Base-by-base conservation (phyloP, 1,140 invertebrate genomes). In the Philotrypesis tridentata region DNA sequence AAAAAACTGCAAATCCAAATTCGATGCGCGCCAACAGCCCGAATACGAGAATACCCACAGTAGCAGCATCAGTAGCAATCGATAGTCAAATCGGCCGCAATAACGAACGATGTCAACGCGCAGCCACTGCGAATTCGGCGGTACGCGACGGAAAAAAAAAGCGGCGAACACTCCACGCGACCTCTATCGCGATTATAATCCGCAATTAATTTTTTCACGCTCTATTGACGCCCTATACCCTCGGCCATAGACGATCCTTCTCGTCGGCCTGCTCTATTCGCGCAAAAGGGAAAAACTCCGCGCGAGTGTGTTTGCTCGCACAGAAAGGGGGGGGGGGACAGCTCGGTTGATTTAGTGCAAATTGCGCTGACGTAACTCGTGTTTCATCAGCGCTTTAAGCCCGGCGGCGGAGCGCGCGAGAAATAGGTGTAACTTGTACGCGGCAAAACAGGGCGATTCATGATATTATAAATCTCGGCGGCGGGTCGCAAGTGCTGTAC, bases 261-360 rank as follows among this genome's bases (percentile, higher is more conserved):
- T 73, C 61, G 23, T 23, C 65, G 14, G n/a, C 0, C 12, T 27
- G 9, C 31, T 27, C 3, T 29, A 29, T 63, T 17, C 29, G 23
- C 31, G 40, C 31, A 37, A 48, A 70, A 33, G 37, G 31, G 31
- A 70, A 14, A 70, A 17, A 33, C 33, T 37, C 33, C 9, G 9
- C 33, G 65, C 2, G 61, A 63, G 61, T n/a, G n/a, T n/a, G n/a
- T n/a, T n/a, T n/a, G n/a, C n/a, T n/a, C n/a, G n/a, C n/a, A n/a
- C n/a, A n/a, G n/a, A n/a, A n/a, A 9, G 27, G 12, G 23, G 1
- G 7, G 7, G 23, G 3, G 76, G 55, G 65, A 81, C 67, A 71
- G 80, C 80, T 67, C 70, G 72, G 78, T 80, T 79, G 76, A 79
- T 79, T 83, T 78, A 78, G 75, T 78, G 76, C 75, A 83, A 79